Conservation (phyloP, 1,140 invertebrate genomes). For the Eubasilissa regina region DNA sequence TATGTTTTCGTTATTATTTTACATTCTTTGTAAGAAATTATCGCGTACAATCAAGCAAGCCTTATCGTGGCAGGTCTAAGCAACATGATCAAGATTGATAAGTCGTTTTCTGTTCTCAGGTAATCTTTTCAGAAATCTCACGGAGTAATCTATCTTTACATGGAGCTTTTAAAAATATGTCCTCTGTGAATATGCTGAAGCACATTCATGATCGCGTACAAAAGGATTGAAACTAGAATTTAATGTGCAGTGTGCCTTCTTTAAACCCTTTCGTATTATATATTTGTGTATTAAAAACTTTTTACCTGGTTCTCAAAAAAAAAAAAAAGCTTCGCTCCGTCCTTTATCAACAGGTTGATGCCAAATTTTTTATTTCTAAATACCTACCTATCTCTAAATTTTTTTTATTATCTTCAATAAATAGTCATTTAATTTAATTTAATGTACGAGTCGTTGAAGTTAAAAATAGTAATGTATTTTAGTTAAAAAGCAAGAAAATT, state of each 20-base stretch:
- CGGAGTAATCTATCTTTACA: constrained; percentile 15
- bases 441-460: too few relatives aligned
- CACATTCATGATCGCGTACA: constrained; percentile 10
- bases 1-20: too few relatives aligned
- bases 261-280: constrained; percentile 40
- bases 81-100: constrained; percentile 8
- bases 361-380: neutral
- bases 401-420: too few relatives aligned
- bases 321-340: neutral
- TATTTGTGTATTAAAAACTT: constrained; percentile 37
- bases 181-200: constrained; percentile 16
- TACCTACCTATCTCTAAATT: neutral
- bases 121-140: constrained; percentile 33
- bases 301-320: constrained; percentile 26
- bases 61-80: constrained; percentile 2
- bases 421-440: too few relatives aligned
- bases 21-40: neutral
- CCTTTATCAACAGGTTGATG: constrained; percentile 20
- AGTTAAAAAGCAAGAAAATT: too few relatives aligned
- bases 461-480: too few relatives aligned
- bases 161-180: constrained; percentile 10
- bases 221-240: constrained; percentile 29
- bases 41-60: constrained; percentile 6
- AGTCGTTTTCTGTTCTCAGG: constrained; percentile 4
- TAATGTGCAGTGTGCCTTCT: constrained; percentile 31